These are phyloP conservation scores for Heteromurus nitidus DNA, from an alignment of 2,888 invertebrate genomes.

Conservation along the genomic window DNA sequence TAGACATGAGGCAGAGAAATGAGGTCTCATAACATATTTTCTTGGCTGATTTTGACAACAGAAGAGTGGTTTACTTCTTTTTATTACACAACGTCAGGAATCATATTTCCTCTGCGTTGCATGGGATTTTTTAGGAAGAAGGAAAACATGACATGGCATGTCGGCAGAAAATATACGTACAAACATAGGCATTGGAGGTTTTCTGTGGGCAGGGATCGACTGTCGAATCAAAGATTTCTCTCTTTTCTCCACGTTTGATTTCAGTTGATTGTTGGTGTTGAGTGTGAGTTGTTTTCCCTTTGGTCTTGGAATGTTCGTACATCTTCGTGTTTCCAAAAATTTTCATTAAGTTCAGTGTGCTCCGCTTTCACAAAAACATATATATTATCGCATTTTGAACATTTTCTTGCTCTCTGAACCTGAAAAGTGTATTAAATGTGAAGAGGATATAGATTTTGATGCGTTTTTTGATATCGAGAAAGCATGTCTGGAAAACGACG, in stretches of 20 bases:
- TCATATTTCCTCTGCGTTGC: background rate
- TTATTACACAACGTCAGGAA: background rate
- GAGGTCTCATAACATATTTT: background rate
- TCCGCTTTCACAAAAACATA: background rate
- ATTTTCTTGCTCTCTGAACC: background rate
- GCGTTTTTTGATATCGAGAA: background rate
- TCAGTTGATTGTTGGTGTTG: no score
- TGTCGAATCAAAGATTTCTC: no score
- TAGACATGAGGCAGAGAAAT: background rate
- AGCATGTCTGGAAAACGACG: conserved; percentile 37
- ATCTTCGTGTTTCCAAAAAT: background rate
- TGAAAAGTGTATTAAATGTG: background rate
- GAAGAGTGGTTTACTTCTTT: no score
- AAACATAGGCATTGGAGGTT: background rate
- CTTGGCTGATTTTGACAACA: background rate
- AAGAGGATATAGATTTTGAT: background rate
- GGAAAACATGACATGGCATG: no score
- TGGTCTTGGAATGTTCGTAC: background rate
- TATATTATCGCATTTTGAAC: background rate
- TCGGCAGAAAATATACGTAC: background rate
- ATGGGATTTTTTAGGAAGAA: background rate
- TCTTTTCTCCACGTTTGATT: no score
- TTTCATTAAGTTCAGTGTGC: background rate
- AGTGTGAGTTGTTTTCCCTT: no score
- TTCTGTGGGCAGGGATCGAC: no score